Evolutionary conservation across 2,113 vertebrate species (phyloP).

Genomic region (Alexandromys fortis): DNA sequence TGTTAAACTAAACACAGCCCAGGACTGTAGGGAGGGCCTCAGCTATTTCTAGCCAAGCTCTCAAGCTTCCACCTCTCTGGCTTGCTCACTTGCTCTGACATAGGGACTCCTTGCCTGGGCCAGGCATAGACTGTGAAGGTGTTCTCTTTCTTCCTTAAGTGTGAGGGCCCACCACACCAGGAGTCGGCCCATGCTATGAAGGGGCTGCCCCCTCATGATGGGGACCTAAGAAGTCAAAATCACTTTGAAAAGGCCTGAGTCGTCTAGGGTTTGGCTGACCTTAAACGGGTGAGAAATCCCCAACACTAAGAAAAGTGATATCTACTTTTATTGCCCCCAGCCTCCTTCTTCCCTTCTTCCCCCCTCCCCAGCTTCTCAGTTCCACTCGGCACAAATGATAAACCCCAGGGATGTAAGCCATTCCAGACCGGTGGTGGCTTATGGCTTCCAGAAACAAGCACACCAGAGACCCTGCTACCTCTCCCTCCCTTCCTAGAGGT

Average conservation of each 20-base stretch:
- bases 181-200: neutral
- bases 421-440: conserved; percentile 47
- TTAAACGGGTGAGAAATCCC: conserved; percentile 40
- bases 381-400: conserved; percentile 63
- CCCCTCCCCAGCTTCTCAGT: conserved; percentile 48
- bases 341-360: neutral
- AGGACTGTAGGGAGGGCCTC: neutral
- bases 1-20: neutral
- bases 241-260: conserved; percentile 26
- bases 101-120: neutral
- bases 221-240: conserved; percentile 31
- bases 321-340: conserved; percentile 38
- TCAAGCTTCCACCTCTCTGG: no score
- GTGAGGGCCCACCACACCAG: neutral
- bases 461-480: conserved; percentile 47
- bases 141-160: conserved; percentile 19
- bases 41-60: neutral
- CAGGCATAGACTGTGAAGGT: neutral
- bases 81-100: neutral
- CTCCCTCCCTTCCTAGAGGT: conserved; percentile 58
- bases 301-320: neutral
- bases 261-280: conserved; percentile 34
- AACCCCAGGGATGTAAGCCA: conserved; percentile 66
- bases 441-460: conserved; percentile 70
- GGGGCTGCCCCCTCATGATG: neutral